Base-by-base conservation (phyloP, 2,888 invertebrate genomes). In the Tetheella fluctuosa region DNA sequence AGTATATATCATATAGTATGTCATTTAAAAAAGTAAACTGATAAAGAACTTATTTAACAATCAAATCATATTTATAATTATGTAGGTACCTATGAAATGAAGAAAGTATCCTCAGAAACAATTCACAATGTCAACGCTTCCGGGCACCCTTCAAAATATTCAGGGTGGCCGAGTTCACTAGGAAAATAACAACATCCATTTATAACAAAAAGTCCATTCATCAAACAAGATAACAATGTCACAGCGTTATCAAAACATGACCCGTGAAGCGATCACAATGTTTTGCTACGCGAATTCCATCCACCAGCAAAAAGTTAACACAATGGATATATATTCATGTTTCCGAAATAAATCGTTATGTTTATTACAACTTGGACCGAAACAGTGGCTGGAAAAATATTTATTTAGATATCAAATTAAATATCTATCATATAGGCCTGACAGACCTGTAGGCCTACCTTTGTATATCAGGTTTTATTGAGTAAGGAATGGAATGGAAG, bases 151-250 rank as follows among this genome's bases (percentile, higher is more conserved):
- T 79, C 70, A 78, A 84, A 86, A 82, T 77, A 83, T 81, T 80
- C 76, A 73, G 73, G 71, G 71, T 68, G 72, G 75, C 69, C 68
- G 81, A 82, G 85, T 86, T 85, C 83, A 88, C 86, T 84, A 86
- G 84, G 84, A 79, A 85, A 89, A 89, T 87, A 89, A 88, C 89
- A 85, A 83, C 84, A 87, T 83, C 85, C 89, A 89, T 90, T 91
- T 87, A 87, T 87, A 86, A 90, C 90, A 90, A 89, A 90, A 90
- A 90, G 89, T 85, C 89, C 89, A 91, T 91, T 90, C 89, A 89
- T 91, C 90, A 89, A 87, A 89, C 83, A 79, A 90, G 90, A 90
- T 90, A 91, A 90, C 88, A 89, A 86, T 87, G 90, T 90, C 89
- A 88, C 84, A 77, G 81, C 88, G 89, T 89, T 91, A 91, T 90